Conservation (phyloP, 53 echinoderm and acorn worm species). For the Temnopleurus reevesii region DNA sequence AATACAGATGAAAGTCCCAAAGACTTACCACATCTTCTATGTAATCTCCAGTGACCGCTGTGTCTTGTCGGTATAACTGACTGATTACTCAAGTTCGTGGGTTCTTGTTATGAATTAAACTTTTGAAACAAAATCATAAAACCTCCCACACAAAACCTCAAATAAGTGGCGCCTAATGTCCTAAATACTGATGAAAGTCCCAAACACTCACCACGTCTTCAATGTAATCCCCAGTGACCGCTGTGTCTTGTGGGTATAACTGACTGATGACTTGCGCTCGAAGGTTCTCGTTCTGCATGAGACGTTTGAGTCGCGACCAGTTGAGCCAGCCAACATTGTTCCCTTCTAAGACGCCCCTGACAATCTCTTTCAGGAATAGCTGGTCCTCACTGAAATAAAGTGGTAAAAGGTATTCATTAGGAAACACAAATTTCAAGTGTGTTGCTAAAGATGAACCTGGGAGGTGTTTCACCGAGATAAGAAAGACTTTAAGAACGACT, state of each 20-base stretch:
- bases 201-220: conserved; percentile 83
- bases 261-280: conserved; percentile 97
- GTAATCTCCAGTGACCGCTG: conserved; percentile 80
- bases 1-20: neutral
- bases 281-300: conserved; percentile 98
- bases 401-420: neutral
- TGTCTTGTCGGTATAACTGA: conserved; percentile 5
- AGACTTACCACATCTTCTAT: conserved; percentile 87
- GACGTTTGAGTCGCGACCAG: conserved; percentile 94
- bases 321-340: conserved; percentile 99
- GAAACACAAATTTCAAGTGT: neutral
- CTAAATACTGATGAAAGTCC: neutral
- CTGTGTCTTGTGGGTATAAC: conserved; percentile 88
- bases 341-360: conserved; percentile 89
- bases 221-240: conserved; percentile 91
- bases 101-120: no score
- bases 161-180: no score
- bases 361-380: conserved; percentile 93
- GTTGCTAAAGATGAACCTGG: conserved; percentile 50
- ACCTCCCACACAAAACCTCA: no score
- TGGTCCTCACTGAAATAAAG: conserved; percentile 82
- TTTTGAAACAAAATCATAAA: neutral
- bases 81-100: neutral
- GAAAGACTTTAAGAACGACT: no score
- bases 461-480: conserved; percentile 73